phyloP scores from a whole-genome alignment of 2,888 invertebrate species.

The Hemaris fuciformis region DNA sequence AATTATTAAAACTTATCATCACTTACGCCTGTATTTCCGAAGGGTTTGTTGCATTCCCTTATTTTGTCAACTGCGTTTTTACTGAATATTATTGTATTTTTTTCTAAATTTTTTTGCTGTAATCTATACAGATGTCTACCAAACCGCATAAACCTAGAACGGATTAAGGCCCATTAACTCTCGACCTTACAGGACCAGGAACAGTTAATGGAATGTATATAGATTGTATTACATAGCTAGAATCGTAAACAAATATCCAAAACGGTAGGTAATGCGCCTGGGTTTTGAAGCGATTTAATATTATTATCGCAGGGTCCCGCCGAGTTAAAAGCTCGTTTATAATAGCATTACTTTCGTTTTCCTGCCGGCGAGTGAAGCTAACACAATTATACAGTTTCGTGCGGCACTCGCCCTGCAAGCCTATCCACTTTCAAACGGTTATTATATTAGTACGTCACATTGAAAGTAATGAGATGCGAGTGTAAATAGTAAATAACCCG shows the following conservation, averaged over 20 bases:
- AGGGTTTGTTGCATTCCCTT: no score
- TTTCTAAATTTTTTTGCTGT: no score
- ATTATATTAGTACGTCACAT: neutral
- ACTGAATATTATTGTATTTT: no score
- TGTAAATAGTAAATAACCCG: neutral
- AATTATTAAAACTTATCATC: no score
- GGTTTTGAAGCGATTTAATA: slow-evolving; percentile 51
- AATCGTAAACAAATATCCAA: slow-evolving; percentile 16
- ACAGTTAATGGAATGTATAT: no score
- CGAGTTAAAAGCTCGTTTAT: slow-evolving; percentile 60
- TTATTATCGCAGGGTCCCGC: slow-evolving; percentile 46
- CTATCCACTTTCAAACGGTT: slow-evolving; percentile 40
- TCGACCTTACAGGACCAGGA: no score
- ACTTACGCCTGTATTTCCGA: no score
- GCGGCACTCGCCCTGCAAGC: slow-evolving; percentile 29
- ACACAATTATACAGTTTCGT: slow-evolving; percentile 54
- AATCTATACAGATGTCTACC: no score
- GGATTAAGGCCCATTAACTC: no score
- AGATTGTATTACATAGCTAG: neutral
- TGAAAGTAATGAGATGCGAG: neutral
- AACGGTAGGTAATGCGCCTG: slow-evolving; percentile 12
- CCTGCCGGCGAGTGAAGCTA: slow-evolving; percentile 44
- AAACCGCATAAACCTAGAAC: no score
- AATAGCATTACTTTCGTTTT: slow-evolving; percentile 62
- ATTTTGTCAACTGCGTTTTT: no score